Percentiles rank a stretch among this genome's conserved stretches.
phyloP scores from a whole-genome alignment of 2,888 invertebrate genomes.

The Patella depressa region DNA sequence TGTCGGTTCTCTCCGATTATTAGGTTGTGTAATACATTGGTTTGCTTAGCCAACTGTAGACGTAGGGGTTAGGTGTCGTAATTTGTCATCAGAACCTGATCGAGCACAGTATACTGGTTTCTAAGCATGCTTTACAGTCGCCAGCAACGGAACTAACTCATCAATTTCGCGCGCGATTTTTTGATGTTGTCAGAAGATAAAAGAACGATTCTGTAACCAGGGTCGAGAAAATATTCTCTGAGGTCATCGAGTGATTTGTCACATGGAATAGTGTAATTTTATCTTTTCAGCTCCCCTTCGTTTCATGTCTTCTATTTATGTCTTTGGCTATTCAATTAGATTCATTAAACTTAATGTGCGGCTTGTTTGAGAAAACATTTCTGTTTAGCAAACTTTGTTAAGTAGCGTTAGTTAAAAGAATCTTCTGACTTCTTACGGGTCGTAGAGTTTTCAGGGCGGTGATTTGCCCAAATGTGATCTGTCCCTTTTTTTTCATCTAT shows the following conservation, averaged over 20 bases:
- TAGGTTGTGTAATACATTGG: slow-evolving; percentile 28
- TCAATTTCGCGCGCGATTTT: neutral
- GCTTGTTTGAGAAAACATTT: too few relatives aligned
- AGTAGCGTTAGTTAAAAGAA: too few relatives aligned
- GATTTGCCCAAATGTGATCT: slow-evolving; percentile 5
- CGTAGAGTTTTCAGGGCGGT: neutral
- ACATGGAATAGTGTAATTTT: neutral
- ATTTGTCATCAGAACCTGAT: slow-evolving; percentile 23
- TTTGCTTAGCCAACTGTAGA: slow-evolving; percentile 24
- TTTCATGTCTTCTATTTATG: too few relatives aligned
- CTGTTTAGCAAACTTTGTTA: too few relatives aligned
- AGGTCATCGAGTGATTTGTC: neutral
- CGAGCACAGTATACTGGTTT: neutral
- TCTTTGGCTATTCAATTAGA: neutral
- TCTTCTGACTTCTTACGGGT: neutral
- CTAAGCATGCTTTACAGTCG: slow-evolving; percentile 9
- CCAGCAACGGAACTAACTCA: neutral
- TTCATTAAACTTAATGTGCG: too few relatives aligned
- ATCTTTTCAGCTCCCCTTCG: neutral
- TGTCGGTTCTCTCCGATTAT: slow-evolving; percentile 19
- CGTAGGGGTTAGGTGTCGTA: slow-evolving; percentile 23
- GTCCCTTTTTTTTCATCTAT: neutral
- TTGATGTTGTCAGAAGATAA: neutral
- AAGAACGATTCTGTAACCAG: slow-evolving; percentile 2
- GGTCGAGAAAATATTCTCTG: neutral